Evolutionary conservation across 2,797 vertebrate genomes (phyloP).

Genomic region (Danionella dracula): DNA sequence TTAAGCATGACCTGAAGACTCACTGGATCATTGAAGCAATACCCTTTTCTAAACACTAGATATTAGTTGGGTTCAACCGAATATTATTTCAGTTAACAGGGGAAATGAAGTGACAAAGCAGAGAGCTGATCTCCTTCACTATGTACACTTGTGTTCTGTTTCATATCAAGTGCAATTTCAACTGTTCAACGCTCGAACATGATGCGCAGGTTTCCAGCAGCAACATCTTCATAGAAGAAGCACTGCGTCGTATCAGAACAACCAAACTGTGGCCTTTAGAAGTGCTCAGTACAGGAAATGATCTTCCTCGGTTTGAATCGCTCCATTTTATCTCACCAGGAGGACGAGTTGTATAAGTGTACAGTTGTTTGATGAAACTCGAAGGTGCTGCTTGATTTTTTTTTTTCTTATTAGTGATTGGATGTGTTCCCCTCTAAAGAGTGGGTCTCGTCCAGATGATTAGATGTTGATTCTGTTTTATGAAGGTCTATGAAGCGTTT

Average conservation of each 20-base stretch:
- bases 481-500: too few species aligned
- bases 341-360: constrained; percentile 3
- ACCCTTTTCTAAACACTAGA: not conserved
- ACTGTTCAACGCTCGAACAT: not conserved
- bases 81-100: not conserved
- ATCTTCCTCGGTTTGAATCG: not conserved
- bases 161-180: constrained; percentile 35
- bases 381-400: constrained; percentile 14
- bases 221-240: not conserved
- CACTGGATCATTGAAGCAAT: not conserved
- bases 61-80: not conserved
- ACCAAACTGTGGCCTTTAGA: constrained; percentile 45
- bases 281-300: not conserved
- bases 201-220: not conserved
- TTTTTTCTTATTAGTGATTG: not conserved
- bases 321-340: not conserved
- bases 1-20: too few species aligned
- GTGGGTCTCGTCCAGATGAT: constrained; percentile 33
- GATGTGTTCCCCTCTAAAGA: constrained; percentile 10
- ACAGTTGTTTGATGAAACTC: constrained; percentile 26
- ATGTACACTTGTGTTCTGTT: not conserved
- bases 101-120: not conserved
- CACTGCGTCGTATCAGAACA: constrained; percentile 24
- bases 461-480: constrained; percentile 21
- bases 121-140: constrained; percentile 16